phyloP scores from a whole-genome alignment of 2,888 invertebrate genomes.

The Clepsis dumicolana region DNA sequence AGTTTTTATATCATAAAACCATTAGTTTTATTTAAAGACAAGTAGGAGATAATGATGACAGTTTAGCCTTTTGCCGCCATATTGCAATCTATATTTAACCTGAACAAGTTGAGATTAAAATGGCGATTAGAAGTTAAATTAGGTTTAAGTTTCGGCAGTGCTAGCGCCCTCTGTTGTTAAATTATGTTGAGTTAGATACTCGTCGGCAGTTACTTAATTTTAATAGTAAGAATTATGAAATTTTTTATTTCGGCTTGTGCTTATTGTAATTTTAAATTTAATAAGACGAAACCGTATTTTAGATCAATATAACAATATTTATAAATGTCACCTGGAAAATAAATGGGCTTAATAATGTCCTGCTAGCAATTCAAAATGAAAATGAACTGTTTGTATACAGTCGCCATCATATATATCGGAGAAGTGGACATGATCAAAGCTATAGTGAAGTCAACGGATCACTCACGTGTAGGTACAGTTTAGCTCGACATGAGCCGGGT shows the following conservation, averaged over 20 bases:
- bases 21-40: neutral
- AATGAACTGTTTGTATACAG: too few species aligned
- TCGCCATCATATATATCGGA: too few species aligned
- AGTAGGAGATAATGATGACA: neutral
- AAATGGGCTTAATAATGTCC: too few species aligned
- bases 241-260: neutral
- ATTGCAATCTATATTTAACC: neutral
- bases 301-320: too few species aligned
- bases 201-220: constrained; percentile 14
- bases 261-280: constrained; percentile 6
- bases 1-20: constrained; percentile 8
- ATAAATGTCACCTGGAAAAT: too few species aligned
- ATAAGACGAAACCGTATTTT: too few species aligned
- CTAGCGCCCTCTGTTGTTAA: neutral
- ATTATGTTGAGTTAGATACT: neutral
- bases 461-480: too few species aligned
- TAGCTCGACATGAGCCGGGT: too few species aligned
- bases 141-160: neutral
- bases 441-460: too few species aligned
- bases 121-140: neutral
- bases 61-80: neutral
- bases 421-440: too few species aligned
- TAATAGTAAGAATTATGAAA: constrained; percentile 10
- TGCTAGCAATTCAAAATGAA: too few species aligned
- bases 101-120: neutral